Conservation (phyloP, 2,113 vertebrate species). For the Nicator chloris region DNA sequence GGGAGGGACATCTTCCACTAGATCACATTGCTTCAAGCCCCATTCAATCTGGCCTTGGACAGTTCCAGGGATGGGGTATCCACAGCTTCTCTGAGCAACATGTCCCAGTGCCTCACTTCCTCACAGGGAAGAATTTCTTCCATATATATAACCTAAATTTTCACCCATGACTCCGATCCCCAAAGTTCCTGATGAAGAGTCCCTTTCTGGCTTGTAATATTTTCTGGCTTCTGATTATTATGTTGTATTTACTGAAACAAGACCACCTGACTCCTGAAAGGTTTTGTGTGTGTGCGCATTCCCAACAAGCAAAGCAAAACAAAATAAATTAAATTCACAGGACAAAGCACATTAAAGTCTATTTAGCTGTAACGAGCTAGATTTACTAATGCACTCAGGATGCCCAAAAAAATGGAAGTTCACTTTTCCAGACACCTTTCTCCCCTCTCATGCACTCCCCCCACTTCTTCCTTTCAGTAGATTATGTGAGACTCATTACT, state of each 20-base stretch:
- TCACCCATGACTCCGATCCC: neutral
- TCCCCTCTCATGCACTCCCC: neutral
- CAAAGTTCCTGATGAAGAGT: neutral
- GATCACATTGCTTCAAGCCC: neutral
- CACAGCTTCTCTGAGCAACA: neutral
- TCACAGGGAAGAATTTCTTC: neutral
- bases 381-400: slow-evolving; percentile 65
- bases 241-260: slow-evolving; percentile 17
- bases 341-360: slow-evolving; percentile 47
- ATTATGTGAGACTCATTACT: slow-evolving; percentile 78
- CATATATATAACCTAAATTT: neutral
- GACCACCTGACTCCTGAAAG: slow-evolving; percentile 53
- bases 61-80: neutral
- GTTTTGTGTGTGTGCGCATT: slow-evolving; percentile 36
- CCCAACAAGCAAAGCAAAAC: slow-evolving; percentile 21
- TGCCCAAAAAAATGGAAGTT: slow-evolving; percentile 58
- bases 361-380: slow-evolving; percentile 18
- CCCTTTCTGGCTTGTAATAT: neutral
- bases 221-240: slow-evolving; percentile 51
- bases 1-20: neutral
- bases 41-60: neutral
- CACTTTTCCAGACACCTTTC: slow-evolving; percentile 59
- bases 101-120: neutral
- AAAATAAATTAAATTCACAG: slow-evolving; percentile 25
- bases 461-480: slow-evolving; percentile 63